Evolutionary conservation across 2,113 vertebrate genomes (phyloP), one percentile per base, ranked within the genome.

Genomic region (Synchiropus splendidus): DNA sequence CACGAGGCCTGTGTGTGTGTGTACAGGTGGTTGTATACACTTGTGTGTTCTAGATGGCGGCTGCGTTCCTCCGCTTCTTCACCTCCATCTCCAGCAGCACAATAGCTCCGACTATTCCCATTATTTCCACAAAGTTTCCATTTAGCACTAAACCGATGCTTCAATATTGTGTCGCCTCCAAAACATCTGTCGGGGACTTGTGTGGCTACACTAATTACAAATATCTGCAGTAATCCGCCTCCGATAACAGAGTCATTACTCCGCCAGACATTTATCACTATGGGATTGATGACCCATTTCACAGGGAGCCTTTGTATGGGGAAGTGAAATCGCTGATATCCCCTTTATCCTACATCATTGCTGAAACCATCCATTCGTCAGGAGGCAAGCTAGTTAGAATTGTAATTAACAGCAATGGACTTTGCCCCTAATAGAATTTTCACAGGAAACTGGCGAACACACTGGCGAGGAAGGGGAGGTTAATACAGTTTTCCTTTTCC

Each of bases 171-270:
- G 70, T 63, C 41, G 60, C 70, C 65, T 72, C 39, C 51, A 71
- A 78, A 80, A 82, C 75, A 79, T 79, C 78, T 78, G 76, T 72
- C 48, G 59, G 76, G 79, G 80, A 77, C 74, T 79, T 75, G 74
- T 80, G 82, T 78, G 79, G 72, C 61, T 80, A 80, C 75, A 76
- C 79, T 80, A 83, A 84, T 84, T 85, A 81, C 79, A 83, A 85
- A 79, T 80, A 81, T 77, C 76, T 74, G 67, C 70, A 67, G 77
- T 81, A 83, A 87, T 84, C 80, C 84, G 36, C 45, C 31, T 54
- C 59, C 64, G 80, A 86, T 85, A 86, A 85, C 72, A 83, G 66
- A 75, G 76, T 84, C 81, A 85, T 84, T 84, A 85, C 82, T 85
- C 71, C 63, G 70, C 49, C 64, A 83, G 78, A 83, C 77, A 83